Evolutionary conservation across 2,888 invertebrate species (phyloP), one percentile per base, ranked within the genome.

Genomic region (Bursaphelenchus okinawaensis): DNA sequence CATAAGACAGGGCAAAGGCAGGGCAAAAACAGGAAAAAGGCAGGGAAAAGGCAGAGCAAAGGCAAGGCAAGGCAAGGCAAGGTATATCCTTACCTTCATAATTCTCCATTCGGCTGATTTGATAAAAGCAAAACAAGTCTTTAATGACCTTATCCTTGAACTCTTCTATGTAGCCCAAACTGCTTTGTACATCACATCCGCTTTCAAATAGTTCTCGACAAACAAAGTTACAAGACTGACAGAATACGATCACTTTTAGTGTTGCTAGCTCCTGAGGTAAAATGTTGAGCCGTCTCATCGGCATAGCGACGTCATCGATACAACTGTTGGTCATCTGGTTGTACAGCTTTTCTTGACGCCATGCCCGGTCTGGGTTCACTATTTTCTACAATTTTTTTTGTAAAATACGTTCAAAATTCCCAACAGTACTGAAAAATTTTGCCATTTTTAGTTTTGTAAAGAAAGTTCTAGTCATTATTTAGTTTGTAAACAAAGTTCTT

Each of bases 341-440:
- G 66, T 76, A 77, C 22, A 77, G 66, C 64, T 75, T 75, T 61
- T 77, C 76, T 54, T 77, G 77, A 40, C 77, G 65, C 77, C 77
- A 77, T 29, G 68, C 67, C 23, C 77, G 68, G 63, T 75, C 77
- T 7, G 70, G 73, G 2, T 76, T 72, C 24, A 77, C 70, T 8
- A 70, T 69, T 22, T 68, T 68, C 73, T 75, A 60, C n/a, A 73
- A 66, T 12, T n/a, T n/a, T n/a, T n/a, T n/a, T n/a, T n/a, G n/a
- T n/a, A n/a, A n/a, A n/a, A n/a, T n/a, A n/a, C 54, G 54, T n/a
- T n/a, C n/a, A n/a, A n/a, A n/a, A n/a, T n/a, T n/a, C n/a, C n/a
- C n/a, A n/a, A n/a, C n/a, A n/a, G n/a, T n/a, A n/a, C n/a, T n/a
- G n/a, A n/a, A n/a, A n/a, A n/a, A n/a, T n/a, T n/a, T n/a, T n/a